Percentiles rank a stretch among this genome's conserved stretches.
Evolutionary conservation across 2,797 vertebrate species (phyloP).

Genomic region (Thaleichthys pacificus): DNA sequence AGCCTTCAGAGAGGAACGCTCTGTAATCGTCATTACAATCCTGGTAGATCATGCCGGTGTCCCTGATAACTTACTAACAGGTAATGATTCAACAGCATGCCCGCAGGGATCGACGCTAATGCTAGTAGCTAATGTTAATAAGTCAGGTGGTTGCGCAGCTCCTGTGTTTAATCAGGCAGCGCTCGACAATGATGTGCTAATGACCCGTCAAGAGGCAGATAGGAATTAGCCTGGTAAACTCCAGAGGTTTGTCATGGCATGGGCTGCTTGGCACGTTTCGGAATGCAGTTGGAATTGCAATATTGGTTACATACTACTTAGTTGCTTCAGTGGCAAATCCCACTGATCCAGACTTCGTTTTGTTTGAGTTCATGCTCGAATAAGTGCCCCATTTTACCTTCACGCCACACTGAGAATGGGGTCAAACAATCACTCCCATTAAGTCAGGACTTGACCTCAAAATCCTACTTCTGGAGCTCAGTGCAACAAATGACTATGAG

Average conservation of each 20-base stretch:
- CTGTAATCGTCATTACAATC: neutral
- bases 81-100: neutral
- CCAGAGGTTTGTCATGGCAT: neutral
- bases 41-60: neutral
- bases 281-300: no score
- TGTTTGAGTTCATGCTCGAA: no score
- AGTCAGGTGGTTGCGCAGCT: neutral
- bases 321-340: no score
- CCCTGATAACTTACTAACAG: neutral
- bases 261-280: neutral
- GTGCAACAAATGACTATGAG: no score
- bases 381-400: no score
- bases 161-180: neutral
- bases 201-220: neutral
- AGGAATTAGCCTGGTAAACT: neutral
- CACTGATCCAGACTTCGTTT: no score
- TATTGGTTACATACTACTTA: no score
- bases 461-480: neutral
- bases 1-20: no score
- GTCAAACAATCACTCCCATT: no score
- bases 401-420: no score
- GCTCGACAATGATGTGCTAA: constrained; percentile 5
- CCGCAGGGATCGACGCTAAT: neutral
- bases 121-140: neutral
- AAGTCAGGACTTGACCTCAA: neutral